Evolutionary conservation across 1,140 invertebrate genomes (phyloP).

Genomic region (Ostrea edulis): DNA sequence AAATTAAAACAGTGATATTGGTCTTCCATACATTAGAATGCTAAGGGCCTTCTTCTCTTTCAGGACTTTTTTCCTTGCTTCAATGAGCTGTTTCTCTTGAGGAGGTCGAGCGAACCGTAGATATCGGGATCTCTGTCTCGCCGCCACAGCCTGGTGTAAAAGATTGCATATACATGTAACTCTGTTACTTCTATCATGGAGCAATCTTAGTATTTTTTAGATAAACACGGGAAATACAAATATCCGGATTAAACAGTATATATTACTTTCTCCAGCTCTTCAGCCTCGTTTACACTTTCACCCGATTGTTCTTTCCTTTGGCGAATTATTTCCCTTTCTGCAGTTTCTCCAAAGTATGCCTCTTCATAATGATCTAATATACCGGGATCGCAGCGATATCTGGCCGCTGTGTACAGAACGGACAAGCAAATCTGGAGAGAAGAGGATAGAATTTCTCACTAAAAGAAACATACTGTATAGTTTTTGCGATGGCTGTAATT

Average conservation of each 20-base stretch:
- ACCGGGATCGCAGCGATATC: constrained; percentile 70
- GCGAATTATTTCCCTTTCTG: constrained; percentile 56
- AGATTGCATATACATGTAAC: not conserved
- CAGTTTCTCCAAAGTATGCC: constrained; percentile 60
- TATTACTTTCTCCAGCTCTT: constrained; percentile 72
- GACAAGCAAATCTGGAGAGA: constrained; percentile 69
- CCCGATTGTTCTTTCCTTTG: constrained; percentile 63
- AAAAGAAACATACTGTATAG: not conserved
- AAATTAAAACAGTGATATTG: not conserved
- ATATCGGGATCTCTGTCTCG: constrained; percentile 77
- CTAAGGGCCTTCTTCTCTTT: constrained; percentile 76
- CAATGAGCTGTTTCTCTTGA: constrained; percentile 77
- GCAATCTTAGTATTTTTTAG: not conserved
- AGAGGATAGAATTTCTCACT: not conserved
- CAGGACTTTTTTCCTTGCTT: constrained; percentile 75
- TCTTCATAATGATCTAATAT: constrained; percentile 73
- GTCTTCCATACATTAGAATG: constrained; percentile 57
- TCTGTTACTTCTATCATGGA: not conserved
- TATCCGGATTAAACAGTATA: too few species aligned
- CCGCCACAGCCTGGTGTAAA: constrained; percentile 71
- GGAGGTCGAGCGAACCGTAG: constrained; percentile 77
- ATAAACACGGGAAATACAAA: not conserved
- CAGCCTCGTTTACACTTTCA: constrained; percentile 63
- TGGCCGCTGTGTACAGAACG: constrained; percentile 67
- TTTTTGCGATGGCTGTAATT: too few species aligned